Percentiles rank a stretch among this genome's conserved stretches.
phyloP scores from a whole-genome alignment of 2,888 invertebrate species.

The Drosophila neutralis region DNA sequence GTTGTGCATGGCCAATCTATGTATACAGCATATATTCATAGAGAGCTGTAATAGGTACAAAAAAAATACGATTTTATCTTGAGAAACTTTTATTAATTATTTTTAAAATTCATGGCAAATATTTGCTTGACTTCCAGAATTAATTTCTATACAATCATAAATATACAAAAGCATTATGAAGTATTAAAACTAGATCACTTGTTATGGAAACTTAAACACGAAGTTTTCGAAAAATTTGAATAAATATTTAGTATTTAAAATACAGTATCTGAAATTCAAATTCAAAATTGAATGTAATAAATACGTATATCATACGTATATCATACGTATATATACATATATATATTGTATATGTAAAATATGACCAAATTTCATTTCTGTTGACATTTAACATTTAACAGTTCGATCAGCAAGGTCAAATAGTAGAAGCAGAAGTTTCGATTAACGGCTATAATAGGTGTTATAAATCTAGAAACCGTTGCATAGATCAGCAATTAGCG shows the following conservation, averaged over 20 bases:
- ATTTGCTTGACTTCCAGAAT: neutral
- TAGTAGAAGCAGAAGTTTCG: constrained; percentile 24
- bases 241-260: neutral
- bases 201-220: neutral
- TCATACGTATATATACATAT: no score
- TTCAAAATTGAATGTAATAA: neutral
- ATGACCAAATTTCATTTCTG: neutral
- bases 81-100: neutral
- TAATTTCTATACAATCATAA: neutral
- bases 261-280: neutral
- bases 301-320: no score
- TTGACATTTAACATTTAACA: constrained; percentile 9
- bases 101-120: neutral
- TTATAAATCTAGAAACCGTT: constrained; percentile 41
- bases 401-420: constrained; percentile 38
- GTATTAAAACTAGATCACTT: neutral
- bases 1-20: constrained; percentile 1
- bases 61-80: neutral
- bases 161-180: neutral
- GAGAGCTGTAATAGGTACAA: neutral
- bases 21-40: neutral
- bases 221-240: neutral
- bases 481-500: constrained; percentile 43
- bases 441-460: constrained; percentile 11
- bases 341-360: neutral